These are phyloP conservation scores for Sebastes baramenuke DNA, from an alignment of 2,797 vertebrate genomes.

Conservation along the genomic window DNA sequence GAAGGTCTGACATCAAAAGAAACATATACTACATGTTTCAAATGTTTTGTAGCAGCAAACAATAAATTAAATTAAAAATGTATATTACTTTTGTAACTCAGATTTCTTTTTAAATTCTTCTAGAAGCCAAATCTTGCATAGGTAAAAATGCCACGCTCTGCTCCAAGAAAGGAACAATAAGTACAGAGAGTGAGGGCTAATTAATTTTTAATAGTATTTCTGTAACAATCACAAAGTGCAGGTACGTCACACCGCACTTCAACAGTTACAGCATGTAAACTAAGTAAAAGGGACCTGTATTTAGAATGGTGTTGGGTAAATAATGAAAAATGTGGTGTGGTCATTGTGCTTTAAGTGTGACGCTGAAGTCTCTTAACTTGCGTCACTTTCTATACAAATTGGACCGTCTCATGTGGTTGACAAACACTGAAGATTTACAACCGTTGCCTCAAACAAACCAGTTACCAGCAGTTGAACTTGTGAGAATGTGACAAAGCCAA, in stretches of 20 bases:
- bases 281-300: not conserved
- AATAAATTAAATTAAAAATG: not conserved
- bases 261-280: not conserved
- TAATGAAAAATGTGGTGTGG: not conserved
- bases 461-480: not conserved
- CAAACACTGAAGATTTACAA: constrained; percentile 19
- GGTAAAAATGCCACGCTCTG: not conserved
- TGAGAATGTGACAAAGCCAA: not conserved
- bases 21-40: not conserved
- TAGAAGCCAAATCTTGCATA: not conserved
- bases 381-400: constrained; percentile 33
- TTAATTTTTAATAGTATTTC: not conserved
- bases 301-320: constrained; percentile 17
- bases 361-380: constrained; percentile 2
- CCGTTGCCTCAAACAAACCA: not conserved
- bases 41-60: not conserved
- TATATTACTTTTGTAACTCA: not conserved
- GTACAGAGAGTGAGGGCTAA: not conserved
- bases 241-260: constrained; percentile 2
- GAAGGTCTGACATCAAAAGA: not conserved
- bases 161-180: not conserved
- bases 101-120: not conserved
- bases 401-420: not conserved
- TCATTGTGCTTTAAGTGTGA: constrained; percentile 11
- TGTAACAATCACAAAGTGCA: not conserved